Evolutionary conservation across 2,113 vertebrate genomes (phyloP).

Genomic region (Fregetta grallaria): DNA sequence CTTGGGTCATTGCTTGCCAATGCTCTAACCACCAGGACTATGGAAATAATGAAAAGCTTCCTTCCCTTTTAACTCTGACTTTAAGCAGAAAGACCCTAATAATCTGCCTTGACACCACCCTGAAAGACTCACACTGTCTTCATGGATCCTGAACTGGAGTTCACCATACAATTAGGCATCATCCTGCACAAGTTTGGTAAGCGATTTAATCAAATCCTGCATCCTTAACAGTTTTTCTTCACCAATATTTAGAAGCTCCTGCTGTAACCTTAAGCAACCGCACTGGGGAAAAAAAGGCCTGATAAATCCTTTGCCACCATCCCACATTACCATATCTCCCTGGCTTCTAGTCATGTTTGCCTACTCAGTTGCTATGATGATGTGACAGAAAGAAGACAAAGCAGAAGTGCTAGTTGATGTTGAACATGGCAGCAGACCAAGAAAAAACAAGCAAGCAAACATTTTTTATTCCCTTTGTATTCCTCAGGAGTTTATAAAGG

Average conservation of each 20-base stretch:
- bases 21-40: not conserved
- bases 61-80: not conserved
- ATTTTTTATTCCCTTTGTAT: not conserved
- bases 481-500: not conserved
- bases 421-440: not conserved
- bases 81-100: not conserved
- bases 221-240: not conserved
- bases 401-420: not conserved
- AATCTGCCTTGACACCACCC: not conserved
- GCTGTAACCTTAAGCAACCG: not conserved
- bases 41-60: not conserved
- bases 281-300: not conserved
- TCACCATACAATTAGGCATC: not conserved
- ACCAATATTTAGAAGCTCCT: not conserved
- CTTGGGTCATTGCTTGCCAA: not conserved
- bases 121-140: not conserved
- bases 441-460: not conserved
- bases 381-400: slow-evolving; percentile 42
- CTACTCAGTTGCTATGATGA: not conserved
- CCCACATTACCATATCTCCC: not conserved
- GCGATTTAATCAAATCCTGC: not conserved
- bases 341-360: not conserved
- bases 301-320: not conserved
- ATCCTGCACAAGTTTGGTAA: not conserved
- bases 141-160: not conserved